Evolutionary conservation across 2,888 invertebrate species (phyloP), one percentile per base, ranked within the genome.

Genomic region (Thereva unica): DNA sequence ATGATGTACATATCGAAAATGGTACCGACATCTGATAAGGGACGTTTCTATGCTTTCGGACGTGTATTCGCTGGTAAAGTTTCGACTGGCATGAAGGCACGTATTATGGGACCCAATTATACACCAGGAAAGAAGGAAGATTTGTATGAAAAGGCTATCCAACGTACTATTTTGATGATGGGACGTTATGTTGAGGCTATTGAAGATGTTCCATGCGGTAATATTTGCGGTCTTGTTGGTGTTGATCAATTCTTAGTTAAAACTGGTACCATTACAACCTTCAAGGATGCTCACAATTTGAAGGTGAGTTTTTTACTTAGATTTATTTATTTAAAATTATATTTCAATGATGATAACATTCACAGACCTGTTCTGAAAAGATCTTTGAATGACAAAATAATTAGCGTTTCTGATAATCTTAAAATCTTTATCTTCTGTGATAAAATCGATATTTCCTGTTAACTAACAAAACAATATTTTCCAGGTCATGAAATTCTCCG

Each of bases 1-100:
- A 99, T 99, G 97, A 99, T 99, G 99, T 99, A 99, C 88, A 87
- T 99, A 73, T 97, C 97, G 57, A 99, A 99, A 85, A 99, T 99
- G 99, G 99, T 99, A 81, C 99, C 99, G 73, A 99, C 99, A 10
- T 91, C 95, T 9, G 99, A 99, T 83, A 99, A 99, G 85, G 99
- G 99, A 71, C 92, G 99, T 80, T 99, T 99, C 90, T 99, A 97
- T 83, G 99, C 99, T 69, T 99, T 99, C 82, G 99, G 99, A 59
- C 97, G 99, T 83, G 99, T 99, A 40, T 99, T 99, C 87, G 93
- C 98, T 74, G 99, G 99, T 76, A 95, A 91, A 82, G 90, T 92
- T 6, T 84, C 89, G 73, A 95, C 95, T 66, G 95, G 95, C 67
- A 89, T 89, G 86, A 95, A 95, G 83, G 96, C 95, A 70, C 91